These are phyloP conservation scores for Cryptocephalus moraei DNA, from an alignment of 2,888 invertebrate species.

Conservation along the genomic window DNA sequence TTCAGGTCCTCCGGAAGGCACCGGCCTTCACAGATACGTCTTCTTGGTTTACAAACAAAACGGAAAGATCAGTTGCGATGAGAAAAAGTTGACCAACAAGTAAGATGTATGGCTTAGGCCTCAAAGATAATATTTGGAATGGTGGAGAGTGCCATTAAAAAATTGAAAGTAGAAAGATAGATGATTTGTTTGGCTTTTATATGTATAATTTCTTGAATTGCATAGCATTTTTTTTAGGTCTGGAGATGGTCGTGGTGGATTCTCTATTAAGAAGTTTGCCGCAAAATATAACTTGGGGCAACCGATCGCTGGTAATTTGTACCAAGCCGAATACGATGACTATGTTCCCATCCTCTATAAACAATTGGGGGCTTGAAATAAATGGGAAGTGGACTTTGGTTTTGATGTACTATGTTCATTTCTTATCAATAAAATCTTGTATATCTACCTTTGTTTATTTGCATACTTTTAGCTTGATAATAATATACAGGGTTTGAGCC, in stretches of 20 bases:
- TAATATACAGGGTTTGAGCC: no score
- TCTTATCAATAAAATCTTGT: no score
- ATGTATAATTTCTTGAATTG: background rate
- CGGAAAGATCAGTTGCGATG: constrained; percentile 29
- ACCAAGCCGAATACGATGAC: constrained; percentile 78
- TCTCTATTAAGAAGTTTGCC: constrained; percentile 66
- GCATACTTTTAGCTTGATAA: no score
- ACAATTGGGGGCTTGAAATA: constrained; percentile 37
- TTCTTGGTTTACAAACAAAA: constrained; percentile 45
- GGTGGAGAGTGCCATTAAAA: constrained; percentile 27
- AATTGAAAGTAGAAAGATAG: constrained; percentile 21
- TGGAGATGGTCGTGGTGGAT: constrained; percentile 47
- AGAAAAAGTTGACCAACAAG: constrained; percentile 23
- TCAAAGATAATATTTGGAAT: constrained; percentile 42
- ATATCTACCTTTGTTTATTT: no score
- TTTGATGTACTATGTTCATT: no score
- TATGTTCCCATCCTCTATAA: constrained; percentile 82
- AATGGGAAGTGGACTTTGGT: no score
- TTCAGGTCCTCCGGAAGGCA: constrained; percentile 68
- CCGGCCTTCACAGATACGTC: constrained; percentile 61
- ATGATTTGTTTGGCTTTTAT: background rate
- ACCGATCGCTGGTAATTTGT: constrained; percentile 82
- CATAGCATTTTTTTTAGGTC: constrained; percentile 25
- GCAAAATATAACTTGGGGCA: constrained; percentile 72
- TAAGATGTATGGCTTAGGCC: constrained; percentile 38